These are phyloP conservation scores for Todiramphus saurophagus DNA, from an alignment of 2,113 vertebrate species.

Conservation along the genomic window DNA sequence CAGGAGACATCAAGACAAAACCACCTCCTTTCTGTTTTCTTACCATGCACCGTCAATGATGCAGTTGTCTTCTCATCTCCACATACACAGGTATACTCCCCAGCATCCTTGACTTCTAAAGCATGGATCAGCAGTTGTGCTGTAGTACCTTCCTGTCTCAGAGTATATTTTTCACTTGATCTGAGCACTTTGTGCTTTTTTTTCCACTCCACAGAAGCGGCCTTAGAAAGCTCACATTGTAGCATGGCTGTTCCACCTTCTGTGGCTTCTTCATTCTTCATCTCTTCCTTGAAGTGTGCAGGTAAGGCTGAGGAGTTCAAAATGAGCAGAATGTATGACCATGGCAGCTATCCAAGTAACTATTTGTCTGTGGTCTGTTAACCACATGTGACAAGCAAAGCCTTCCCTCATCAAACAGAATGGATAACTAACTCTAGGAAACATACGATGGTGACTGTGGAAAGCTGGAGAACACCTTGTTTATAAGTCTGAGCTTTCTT, in stretches of 20 bases:
- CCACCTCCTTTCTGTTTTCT: background rate
- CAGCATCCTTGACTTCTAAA: slow-evolving; percentile 71
- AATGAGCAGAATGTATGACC: background rate
- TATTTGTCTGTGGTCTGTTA: background rate
- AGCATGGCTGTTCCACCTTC: slow-evolving; percentile 63
- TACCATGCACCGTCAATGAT: slow-evolving; percentile 82
- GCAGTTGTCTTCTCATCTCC: slow-evolving; percentile 77
- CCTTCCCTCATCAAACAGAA: background rate
- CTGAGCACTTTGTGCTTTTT: slow-evolving; percentile 72
- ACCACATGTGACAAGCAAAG: background rate
- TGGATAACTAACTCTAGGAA: background rate
- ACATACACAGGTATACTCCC: slow-evolving; percentile 74
- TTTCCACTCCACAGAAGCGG: slow-evolving; percentile 70
- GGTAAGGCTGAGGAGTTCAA: slow-evolving; percentile 57
- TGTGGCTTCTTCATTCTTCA: slow-evolving; percentile 68
- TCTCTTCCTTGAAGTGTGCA: slow-evolving; percentile 69
- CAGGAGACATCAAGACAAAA: background rate
- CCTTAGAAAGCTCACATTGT: slow-evolving; percentile 79
- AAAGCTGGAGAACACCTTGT: background rate
- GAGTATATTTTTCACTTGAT: slow-evolving; percentile 51
- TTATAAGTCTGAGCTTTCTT: background rate
- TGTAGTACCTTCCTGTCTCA: slow-evolving; percentile 60
- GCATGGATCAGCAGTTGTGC: slow-evolving; percentile 71
- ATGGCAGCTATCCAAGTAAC: rapidly evolving
- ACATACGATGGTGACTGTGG: background rate